Evolutionary conservation across 2,113 vertebrate species (phyloP).

Genomic region (Spilogale gracilis): DNA sequence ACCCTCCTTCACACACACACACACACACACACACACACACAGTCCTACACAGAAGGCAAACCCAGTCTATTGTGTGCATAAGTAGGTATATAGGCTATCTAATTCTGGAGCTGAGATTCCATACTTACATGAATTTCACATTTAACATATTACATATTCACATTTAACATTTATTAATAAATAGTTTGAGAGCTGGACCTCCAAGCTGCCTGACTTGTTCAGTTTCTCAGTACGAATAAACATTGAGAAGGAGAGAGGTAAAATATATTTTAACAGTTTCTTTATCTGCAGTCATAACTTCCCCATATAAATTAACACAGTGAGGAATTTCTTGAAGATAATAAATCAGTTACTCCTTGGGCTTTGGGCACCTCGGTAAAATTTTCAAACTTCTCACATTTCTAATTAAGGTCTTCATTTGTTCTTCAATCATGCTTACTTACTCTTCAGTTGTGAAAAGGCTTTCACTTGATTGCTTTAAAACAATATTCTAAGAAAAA

Average conservation of each 20-base stretch:
- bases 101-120: background rate
- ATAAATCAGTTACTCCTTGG: background rate
- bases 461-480: background rate
- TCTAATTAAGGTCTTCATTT: background rate
- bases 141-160: background rate
- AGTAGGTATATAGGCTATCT: fast-evolving
- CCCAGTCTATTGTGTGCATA: fast-evolving
- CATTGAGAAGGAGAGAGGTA: background rate
- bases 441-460: background rate
- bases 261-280: background rate
- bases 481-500: background rate
- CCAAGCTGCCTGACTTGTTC: background rate
- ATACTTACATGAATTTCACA: background rate
- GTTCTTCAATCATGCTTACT: background rate
- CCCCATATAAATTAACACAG: background rate
- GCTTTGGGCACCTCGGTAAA: background rate
- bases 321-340: background rate
- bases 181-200: background rate
- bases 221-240: background rate
- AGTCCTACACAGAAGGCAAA: background rate
- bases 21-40: fast-evolving
- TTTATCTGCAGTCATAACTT: background rate
- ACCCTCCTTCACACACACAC: fast-evolving
- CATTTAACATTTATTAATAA: background rate
- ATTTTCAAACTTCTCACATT: background rate